phyloP scores from a whole-genome alignment of 2,797 vertebrate species.

The Diplodus sargus region DNA sequence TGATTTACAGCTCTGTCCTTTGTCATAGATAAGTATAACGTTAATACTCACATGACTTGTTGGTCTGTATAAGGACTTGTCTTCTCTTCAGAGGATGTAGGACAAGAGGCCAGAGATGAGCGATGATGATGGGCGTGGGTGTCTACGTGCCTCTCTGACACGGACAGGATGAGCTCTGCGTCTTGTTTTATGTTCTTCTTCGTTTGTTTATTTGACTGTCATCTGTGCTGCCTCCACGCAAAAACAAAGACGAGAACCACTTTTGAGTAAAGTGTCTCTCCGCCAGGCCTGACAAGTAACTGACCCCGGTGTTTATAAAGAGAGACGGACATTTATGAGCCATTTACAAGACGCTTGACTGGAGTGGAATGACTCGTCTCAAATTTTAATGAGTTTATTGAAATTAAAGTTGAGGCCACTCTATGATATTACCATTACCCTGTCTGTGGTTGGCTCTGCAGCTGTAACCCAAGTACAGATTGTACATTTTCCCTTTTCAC shows the following conservation, averaged over 20 bases:
- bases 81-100: constrained; percentile 15
- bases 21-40: neutral
- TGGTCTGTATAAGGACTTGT: neutral
- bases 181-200: constrained; percentile 71
- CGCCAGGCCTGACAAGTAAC: constrained; percentile 91
- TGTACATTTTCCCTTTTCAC: constrained; percentile 65
- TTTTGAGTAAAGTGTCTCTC: constrained; percentile 82
- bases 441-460: constrained; percentile 71
- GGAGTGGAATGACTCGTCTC: constrained; percentile 70
- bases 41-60: neutral
- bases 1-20: neutral
- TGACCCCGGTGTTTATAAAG: constrained; percentile 94
- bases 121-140: constrained; percentile 19
- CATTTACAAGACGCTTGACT: constrained; percentile 79
- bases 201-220: constrained; percentile 76
- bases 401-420: constrained; percentile 81
- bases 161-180: constrained; percentile 43
- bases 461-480: constrained; percentile 73
- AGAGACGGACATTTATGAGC: constrained; percentile 87
- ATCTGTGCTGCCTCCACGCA: constrained; percentile 88
- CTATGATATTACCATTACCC: constrained; percentile 81
- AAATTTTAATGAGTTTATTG: constrained; percentile 83
- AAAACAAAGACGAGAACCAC: constrained; percentile 84
- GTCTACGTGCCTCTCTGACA: constrained; percentile 34
- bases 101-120: neutral